Conservation (phyloP, 2,797 vertebrate species). For the Trematomus bernacchii region DNA sequence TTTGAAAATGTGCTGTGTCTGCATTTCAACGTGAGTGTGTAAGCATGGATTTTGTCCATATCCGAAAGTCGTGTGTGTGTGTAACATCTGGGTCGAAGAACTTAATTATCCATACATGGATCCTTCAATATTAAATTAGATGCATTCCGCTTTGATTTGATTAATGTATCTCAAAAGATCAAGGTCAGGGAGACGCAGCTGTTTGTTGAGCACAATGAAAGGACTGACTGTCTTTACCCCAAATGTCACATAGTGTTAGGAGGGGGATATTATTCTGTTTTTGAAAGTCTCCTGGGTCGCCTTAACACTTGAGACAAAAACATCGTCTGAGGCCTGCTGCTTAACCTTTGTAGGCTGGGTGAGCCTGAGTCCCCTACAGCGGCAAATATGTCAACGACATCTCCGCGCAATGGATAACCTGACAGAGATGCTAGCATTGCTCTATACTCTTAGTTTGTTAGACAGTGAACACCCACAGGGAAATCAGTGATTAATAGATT, state of each 20-base stretch:
- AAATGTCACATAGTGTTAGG: background rate
- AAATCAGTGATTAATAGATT: too few species aligned
- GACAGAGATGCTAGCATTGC: too few species aligned
- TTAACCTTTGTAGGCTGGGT: background rate
- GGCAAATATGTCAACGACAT: background rate
- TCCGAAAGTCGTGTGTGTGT: background rate
- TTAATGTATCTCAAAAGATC: slow-evolving; percentile 48
- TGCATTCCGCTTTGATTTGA: slow-evolving; percentile 55
- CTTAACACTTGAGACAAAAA: background rate
- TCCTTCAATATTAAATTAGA: slow-evolving; percentile 51
- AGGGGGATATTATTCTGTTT: background rate
- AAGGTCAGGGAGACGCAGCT: slow-evolving; percentile 27
- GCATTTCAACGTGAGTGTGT: slow-evolving; percentile 57
- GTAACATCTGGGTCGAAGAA: slow-evolving; percentile 17
- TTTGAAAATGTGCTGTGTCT: slow-evolving; percentile 54
- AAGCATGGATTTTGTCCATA: background rate
- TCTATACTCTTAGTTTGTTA: too few species aligned
- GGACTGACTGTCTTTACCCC: slow-evolving; percentile 18
- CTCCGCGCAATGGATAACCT: too few species aligned
- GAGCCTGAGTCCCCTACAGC: background rate
- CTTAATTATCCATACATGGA: slow-evolving; percentile 37
- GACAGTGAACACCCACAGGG: too few species aligned
- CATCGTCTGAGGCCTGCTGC: background rate
- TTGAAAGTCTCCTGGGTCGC: background rate
- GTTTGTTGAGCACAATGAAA: slow-evolving; percentile 33